Conservation (phyloP, 2,113 vertebrate species). For the Carassius carassius region DNA sequence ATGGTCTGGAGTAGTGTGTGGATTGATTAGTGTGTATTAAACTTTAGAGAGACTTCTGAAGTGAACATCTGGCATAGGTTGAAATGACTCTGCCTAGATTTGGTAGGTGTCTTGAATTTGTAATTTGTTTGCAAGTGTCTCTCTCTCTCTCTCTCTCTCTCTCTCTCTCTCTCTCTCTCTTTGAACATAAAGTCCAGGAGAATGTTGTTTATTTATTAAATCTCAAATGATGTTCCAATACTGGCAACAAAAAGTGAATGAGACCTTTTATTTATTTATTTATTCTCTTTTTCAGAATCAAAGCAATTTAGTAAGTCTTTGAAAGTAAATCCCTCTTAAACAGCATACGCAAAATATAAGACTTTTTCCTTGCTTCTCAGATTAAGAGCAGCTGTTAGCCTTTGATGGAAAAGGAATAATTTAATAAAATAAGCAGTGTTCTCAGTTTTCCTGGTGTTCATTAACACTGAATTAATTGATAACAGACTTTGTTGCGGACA, state of each 20-base stretch:
- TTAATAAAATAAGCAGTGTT: neutral
- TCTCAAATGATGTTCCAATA: neutral
- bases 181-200: neutral
- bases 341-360: neutral
- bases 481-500: neutral
- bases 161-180: too few relatives aligned
- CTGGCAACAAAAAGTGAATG: neutral
- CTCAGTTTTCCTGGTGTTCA: neutral
- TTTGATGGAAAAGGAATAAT: neutral
- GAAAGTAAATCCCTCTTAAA: neutral
- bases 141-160: too few relatives aligned
- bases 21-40: neutral
- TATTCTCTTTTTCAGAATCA: neutral
- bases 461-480: conserved; percentile 27
- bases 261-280: neutral
- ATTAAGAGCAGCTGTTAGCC: neutral
- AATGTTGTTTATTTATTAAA: neutral
- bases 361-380: neutral
- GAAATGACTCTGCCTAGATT: neutral
- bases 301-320: neutral
- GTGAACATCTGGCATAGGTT: neutral
- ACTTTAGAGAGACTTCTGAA: neutral
- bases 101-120: neutral
- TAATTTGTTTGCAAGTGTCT: neutral
- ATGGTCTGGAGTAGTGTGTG: conserved; percentile 21